A percentile compares a stretch with the other conserved stretches of the same genome.
Evolutionary conservation across 2,888 invertebrate genomes (phyloP).

Genomic region (Acanthoscelides obtectus): DNA sequence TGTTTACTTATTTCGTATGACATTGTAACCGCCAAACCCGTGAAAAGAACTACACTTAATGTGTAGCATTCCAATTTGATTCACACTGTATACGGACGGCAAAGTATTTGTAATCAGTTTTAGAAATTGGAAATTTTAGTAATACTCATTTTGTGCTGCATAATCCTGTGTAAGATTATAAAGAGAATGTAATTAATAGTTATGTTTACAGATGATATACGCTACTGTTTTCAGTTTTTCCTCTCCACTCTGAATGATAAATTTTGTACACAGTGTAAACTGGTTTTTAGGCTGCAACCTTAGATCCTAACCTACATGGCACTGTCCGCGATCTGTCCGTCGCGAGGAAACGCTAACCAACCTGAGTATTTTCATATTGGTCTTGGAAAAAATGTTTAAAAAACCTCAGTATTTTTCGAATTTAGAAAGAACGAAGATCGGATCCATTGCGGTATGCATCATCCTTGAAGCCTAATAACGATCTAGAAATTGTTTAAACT

Average conservation of each 20-base stretch:
- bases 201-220: too few species aligned
- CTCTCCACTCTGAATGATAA: background rate
- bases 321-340: constrained; percentile 33
- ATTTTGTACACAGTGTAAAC: background rate
- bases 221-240: background rate
- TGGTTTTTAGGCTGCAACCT: constrained; percentile 39
- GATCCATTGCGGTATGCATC: background rate
- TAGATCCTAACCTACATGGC: constrained; percentile 46
- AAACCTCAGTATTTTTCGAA: background rate
- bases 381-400: constrained; percentile 15
- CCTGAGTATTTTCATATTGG: constrained; percentile 39
- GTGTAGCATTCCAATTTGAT: too few species aligned
- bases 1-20: too few species aligned
- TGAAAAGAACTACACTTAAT: too few species aligned
- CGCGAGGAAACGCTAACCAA: constrained; percentile 43
- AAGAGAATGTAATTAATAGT: too few species aligned
- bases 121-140: too few species aligned
- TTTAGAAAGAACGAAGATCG: background rate
- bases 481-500: too few species aligned
- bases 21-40: too few species aligned
- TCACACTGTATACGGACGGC: too few species aligned
- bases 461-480: background rate
- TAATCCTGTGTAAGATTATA: too few species aligned
- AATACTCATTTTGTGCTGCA: too few species aligned
- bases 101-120: too few species aligned